Evolutionary conservation across 2,797 vertebrate genomes (phyloP).

Genomic region (Neosilurus hyrtlii): DNA sequence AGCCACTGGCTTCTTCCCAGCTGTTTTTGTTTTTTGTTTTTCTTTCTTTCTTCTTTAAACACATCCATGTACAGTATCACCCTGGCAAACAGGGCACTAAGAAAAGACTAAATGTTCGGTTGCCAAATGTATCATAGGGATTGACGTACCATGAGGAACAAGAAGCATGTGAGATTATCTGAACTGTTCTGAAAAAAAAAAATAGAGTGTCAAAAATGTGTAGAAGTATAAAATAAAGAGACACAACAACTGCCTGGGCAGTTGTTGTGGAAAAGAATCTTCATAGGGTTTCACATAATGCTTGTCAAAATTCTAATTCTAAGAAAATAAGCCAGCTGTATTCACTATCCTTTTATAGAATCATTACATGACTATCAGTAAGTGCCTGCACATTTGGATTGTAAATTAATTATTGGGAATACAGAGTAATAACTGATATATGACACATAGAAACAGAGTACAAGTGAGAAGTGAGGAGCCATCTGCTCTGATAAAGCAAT

Average conservation of each 20-base stretch:
- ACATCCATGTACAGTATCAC: slow-evolving; percentile 32
- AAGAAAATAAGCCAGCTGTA: neutral
- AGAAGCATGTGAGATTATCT: too few species aligned
- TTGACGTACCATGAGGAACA: slow-evolving; percentile 47
- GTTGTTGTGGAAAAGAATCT: neutral
- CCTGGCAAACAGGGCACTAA: slow-evolving; percentile 25
- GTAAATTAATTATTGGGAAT: slow-evolving; percentile 11
- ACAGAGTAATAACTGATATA: slow-evolving; percentile 17
- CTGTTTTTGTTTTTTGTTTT: slow-evolving; percentile 11
- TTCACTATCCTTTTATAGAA: slow-evolving; percentile 11
- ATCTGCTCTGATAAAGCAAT: slow-evolving; percentile 38
- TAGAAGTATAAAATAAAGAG: too few species aligned
- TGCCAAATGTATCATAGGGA: slow-evolving; percentile 28
- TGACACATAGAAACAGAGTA: slow-evolving; percentile 17
- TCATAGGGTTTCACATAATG: slow-evolving; percentile 15
- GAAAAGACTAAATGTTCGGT: slow-evolving; percentile 27
- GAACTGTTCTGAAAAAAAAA: too few species aligned
- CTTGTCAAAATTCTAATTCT: slow-evolving; percentile 2
- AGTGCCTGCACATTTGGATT: neutral
- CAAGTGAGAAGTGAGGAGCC: neutral
- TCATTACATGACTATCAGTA: slow-evolving; percentile 15
- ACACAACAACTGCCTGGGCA: too few species aligned
- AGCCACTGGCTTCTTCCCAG: slow-evolving; percentile 26
- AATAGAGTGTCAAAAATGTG: too few species aligned
- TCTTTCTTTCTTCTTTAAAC: neutral